Evolutionary conservation across 2,797 vertebrate species (phyloP).

Genomic region (Crenichthys baileyi): DNA sequence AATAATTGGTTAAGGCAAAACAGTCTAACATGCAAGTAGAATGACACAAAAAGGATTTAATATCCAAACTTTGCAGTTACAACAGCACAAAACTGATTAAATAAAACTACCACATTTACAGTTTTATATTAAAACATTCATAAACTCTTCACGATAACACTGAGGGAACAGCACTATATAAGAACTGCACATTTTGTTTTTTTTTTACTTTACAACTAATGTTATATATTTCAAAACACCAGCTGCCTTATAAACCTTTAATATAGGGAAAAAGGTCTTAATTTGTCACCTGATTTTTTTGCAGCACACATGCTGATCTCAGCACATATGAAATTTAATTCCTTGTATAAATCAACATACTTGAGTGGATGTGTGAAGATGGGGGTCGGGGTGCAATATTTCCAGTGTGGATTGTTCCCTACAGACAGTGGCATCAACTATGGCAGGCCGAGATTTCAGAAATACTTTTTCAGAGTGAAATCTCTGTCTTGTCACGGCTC

Average conservation of each 20-base stretch:
- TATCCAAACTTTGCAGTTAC: not conserved
- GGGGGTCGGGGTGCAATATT: slow-evolving; percentile 50
- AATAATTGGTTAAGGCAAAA: slow-evolving; percentile 9
- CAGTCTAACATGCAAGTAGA: not conserved
- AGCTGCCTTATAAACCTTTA: not conserved
- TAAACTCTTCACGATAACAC: not conserved
- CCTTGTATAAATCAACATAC: slow-evolving; percentile 55
- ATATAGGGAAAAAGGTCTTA: not conserved
- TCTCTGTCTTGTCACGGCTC: slow-evolving; percentile 54
- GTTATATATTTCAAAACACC: slow-evolving; percentile 6
- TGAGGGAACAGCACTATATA: not conserved
- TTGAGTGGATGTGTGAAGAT: slow-evolving; percentile 59
- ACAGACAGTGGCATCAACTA: slow-evolving; percentile 53
- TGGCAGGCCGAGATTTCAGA: slow-evolving; percentile 50
- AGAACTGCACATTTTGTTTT: not conserved
- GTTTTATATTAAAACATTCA: not conserved
- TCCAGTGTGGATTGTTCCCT: slow-evolving; percentile 44
- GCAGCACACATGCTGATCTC: slow-evolving; percentile 12
- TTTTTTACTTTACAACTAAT: slow-evolving; percentile 3
- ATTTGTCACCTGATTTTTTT: slow-evolving; percentile 27
- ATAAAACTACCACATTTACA: not conserved
- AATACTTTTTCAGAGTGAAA: slow-evolving; percentile 64
- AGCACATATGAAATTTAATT: slow-evolving; percentile 29
- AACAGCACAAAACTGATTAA: not conserved
- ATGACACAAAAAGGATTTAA: not conserved